Percentiles rank a stretch among this genome's conserved stretches.
phyloP scores from a whole-genome alignment of 2,113 vertebrate genomes.

The Chionis minor region DNA sequence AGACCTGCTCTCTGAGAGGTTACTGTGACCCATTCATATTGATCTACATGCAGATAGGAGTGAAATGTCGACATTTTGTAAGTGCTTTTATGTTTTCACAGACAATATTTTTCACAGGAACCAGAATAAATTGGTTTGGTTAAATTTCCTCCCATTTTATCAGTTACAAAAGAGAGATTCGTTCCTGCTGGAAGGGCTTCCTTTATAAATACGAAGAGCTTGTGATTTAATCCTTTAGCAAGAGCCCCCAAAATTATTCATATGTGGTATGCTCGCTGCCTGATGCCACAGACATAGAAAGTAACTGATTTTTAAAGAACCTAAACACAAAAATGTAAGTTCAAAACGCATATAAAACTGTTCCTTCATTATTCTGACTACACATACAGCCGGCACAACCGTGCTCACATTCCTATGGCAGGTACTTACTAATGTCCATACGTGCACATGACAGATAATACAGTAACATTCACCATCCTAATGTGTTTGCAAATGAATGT shows the following conservation, averaged over 20 bases:
- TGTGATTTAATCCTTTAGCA: not conserved
- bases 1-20: constrained; percentile 35
- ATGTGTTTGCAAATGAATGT: not conserved
- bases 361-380: not conserved
- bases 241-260: not conserved
- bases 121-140: not conserved
- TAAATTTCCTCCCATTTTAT: not conserved
- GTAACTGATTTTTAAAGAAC: not conserved
- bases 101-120: constrained; percentile 11
- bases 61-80: constrained; percentile 18
- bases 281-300: not conserved
- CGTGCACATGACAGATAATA: not conserved
- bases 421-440: not conserved
- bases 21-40: constrained; percentile 28
- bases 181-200: not conserved
- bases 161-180: not conserved
- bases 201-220: not conserved
- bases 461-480: not conserved
- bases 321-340: not conserved
- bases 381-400: not conserved
- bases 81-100: constrained; percentile 8
- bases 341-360: not conserved
- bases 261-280: not conserved
- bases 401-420: not conserved
- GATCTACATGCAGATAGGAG: constrained; percentile 25